Base-by-base conservation (phyloP, 2,113 vertebrate genomes). In the Coreoperca whiteheadi region DNA sequence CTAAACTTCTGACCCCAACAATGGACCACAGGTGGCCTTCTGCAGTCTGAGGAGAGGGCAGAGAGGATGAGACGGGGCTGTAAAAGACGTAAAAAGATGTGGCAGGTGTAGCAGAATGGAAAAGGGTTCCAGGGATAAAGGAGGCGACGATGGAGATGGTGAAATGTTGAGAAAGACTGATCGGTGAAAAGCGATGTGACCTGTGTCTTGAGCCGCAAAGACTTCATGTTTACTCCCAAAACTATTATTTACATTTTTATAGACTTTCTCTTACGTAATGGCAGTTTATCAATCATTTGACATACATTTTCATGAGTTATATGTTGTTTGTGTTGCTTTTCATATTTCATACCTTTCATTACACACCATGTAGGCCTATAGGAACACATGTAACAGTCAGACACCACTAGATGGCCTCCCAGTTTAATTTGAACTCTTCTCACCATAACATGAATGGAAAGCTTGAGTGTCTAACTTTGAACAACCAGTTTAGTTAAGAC, bases 1-100 rank as follows among this genome's bases (percentile, higher is more conserved):
- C 59, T 88, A 64, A 92, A 91, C 91, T 89, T 73, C 51, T 93
- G 89, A 94, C 91, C 90, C 73, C 69, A 21, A 71, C 72, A 72
- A 81, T 85, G 43, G 39, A 78, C 11, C 60, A 80, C 85, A 87
- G 82, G 72, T 83, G 85, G 69, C 69, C 28, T 30, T 43, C 70
- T 69, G 50, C 43, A 34, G 70, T 50, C 56, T 28, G 20, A 67
- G 10, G 18, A 41, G 12, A 50, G 20, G 23, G 12, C 59, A 48
- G 16, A 30, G 39, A 54, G 43, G 54, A 57, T 2, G 6, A 69
- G 21, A 21, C n/a, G 23, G 2, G 61, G 21, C 30, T 51, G 34
- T 8, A 41, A 60, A 65, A 46, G 20, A 41, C 46, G 12, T 15
- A n/a, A 39, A 16, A 71, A 57, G 10, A 53, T 48, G 68, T 37